Conservation (phyloP, 2,888 invertebrate genomes). For the Cosmia pyralina region DNA sequence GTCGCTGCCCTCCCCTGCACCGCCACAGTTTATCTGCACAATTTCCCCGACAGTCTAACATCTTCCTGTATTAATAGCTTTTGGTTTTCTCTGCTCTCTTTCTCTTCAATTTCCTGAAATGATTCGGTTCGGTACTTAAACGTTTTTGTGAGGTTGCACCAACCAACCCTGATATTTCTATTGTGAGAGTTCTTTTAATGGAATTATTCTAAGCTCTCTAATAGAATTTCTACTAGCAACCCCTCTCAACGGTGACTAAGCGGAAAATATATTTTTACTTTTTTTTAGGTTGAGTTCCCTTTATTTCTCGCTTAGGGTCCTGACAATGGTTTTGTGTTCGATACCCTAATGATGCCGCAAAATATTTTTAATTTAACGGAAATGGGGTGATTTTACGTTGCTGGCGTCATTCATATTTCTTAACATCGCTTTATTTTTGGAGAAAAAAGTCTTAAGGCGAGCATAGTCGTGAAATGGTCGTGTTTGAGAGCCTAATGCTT, state of each 20-base stretch:
- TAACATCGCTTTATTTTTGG: background rate
- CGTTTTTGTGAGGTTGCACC: constrained; percentile 24
- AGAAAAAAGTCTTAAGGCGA: background rate
- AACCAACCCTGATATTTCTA: constrained; percentile 25
- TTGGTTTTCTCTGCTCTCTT: background rate
- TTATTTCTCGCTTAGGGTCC: constrained; percentile 28
- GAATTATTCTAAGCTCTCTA: constrained; percentile 50
- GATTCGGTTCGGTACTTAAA: constrained; percentile 17
- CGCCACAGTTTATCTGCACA: constrained; percentile 41
- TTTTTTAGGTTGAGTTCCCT: constrained; percentile 35
- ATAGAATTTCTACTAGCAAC: constrained; percentile 35
- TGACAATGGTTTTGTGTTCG: constrained; percentile 44
- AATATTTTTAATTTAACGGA: constrained; percentile 34
- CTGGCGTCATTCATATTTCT: constrained; percentile 6
- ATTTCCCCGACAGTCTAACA: constrained; percentile 27
- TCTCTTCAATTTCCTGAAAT: constrained; percentile 15
- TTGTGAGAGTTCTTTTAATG: constrained; percentile 39
- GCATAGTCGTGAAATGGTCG: no score
- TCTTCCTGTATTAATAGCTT: constrained; percentile 26
- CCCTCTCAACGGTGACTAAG: constrained; percentile 40
- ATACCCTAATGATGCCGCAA: constrained; percentile 38
- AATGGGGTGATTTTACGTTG: constrained; percentile 25
- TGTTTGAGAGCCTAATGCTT: no score
- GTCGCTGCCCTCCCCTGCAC: constrained; percentile 34
- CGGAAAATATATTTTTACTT: constrained; percentile 43